Conservation (phyloP, 2,888 invertebrate species). For the Napeogenes inachia region DNA sequence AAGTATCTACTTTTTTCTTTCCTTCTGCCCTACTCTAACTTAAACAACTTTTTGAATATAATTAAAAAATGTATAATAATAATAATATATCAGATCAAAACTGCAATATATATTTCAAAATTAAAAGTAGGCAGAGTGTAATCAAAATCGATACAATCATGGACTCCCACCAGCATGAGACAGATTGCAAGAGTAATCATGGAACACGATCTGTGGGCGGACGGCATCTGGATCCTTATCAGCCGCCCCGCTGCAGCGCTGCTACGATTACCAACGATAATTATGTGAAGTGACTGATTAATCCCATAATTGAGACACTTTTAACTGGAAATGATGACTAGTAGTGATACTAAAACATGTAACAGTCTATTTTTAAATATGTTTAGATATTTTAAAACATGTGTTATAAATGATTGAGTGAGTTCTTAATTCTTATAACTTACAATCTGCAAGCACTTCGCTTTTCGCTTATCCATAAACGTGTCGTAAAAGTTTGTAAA, state of each 20-base stretch:
- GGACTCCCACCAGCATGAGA: not conserved
- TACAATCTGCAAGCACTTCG: conserved; percentile 17
- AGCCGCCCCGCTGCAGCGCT: conserved; percentile 41
- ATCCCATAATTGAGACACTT: not conserved
- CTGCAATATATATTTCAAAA: too few relatives aligned
- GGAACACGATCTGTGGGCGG: conserved; percentile 65
- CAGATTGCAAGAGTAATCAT: conserved; percentile 12
- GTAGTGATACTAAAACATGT: too few relatives aligned
- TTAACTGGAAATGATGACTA: not conserved
- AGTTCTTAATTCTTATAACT: not conserved
- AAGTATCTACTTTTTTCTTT: too few relatives aligned
- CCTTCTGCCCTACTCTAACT: too few relatives aligned
- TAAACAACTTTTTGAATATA: too few relatives aligned
- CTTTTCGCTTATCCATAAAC: conserved; percentile 11
- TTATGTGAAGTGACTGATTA: conserved; percentile 18
- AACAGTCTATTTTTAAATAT: too few relatives aligned
- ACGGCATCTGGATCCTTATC: conserved; percentile 64
- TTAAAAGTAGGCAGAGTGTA: too few relatives aligned
- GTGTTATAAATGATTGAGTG: not conserved
- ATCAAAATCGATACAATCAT: not conserved
- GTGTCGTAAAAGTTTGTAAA: conserved; percentile 18
- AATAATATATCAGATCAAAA: too few relatives aligned
- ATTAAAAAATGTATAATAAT: too few relatives aligned
- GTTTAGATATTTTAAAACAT: too few relatives aligned
- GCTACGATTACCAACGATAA: conserved; percentile 15